Conservation (phyloP, 2,888 invertebrate species). For the Dryomyza anilis region DNA sequence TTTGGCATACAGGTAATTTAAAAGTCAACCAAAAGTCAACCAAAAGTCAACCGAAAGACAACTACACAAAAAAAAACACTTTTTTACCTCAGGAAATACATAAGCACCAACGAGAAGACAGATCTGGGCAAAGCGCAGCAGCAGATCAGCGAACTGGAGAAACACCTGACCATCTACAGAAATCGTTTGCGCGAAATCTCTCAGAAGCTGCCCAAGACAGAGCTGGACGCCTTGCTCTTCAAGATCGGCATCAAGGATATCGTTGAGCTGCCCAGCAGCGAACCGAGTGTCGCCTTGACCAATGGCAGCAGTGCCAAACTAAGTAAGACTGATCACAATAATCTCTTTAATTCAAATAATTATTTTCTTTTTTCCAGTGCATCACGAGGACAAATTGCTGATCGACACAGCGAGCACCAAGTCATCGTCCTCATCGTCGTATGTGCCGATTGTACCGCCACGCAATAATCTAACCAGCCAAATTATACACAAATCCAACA, state of each 20-base stretch:
- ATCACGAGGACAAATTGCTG: slow-evolving; percentile 56
- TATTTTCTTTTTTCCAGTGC: background rate
- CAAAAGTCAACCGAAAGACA: too few relatives aligned
- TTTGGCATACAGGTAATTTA: slow-evolving; percentile 82
- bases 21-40: too few relatives aligned
- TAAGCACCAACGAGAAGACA: slow-evolving; percentile 89
- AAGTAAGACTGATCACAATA: slow-evolving; percentile 32
- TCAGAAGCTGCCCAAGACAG: slow-evolving; percentile 56
- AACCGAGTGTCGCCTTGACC: slow-evolving; percentile 36
- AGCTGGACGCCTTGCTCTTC: slow-evolving; percentile 62
- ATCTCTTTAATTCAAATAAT: background rate
- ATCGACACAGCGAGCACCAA: slow-evolving; percentile 56
- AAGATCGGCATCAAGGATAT: slow-evolving; percentile 66
- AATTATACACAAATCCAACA: slow-evolving; percentile 70
- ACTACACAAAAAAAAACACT: background rate
- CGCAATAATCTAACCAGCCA: slow-evolving; percentile 58
- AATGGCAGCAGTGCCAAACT: slow-evolving; percentile 45
- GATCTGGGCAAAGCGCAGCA: slow-evolving; percentile 88
- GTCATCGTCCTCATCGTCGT: slow-evolving; percentile 49
- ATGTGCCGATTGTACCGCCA: slow-evolving; percentile 60
- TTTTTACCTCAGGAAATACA: slow-evolving; percentile 72
- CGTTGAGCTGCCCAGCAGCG: slow-evolving; percentile 59
- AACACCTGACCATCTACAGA: slow-evolving; percentile 83
- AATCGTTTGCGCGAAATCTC: slow-evolving; percentile 76
- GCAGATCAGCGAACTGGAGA: slow-evolving; percentile 84